phyloP scores from a whole-genome alignment of 2,113 vertebrate genomes.

The Chamaea fasciata region DNA sequence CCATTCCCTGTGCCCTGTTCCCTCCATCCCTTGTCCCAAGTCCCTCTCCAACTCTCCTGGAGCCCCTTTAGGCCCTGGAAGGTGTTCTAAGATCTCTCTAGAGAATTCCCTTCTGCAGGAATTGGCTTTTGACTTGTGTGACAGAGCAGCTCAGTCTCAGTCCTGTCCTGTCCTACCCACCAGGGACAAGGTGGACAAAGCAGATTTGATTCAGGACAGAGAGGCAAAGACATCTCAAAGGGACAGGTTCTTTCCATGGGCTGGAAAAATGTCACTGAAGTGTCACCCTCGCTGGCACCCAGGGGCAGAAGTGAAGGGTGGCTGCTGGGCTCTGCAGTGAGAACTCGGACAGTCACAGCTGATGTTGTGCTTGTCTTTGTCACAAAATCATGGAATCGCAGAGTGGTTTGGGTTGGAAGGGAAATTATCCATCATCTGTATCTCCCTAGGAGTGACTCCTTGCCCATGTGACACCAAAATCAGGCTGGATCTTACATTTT shows the following conservation, averaged over 20 bases:
- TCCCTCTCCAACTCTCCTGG: not conserved
- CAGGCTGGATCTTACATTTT: not conserved
- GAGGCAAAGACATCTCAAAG: not conserved
- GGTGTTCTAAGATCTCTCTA: rapidly evolving
- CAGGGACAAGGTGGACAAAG: not conserved
- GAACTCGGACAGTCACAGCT: too few relatives aligned
- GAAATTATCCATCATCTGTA: rapidly evolving
- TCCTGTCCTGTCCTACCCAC: not conserved
- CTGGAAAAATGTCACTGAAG: not conserved
- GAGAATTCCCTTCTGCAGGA: not conserved
- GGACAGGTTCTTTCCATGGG: not conserved
- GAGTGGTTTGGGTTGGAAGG: not conserved
- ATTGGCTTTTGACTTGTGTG: not conserved
- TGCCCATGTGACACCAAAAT: not conserved
- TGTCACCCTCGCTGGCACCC: not conserved
- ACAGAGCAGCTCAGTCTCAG: rapidly evolving
- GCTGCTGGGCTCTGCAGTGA: not conserved
- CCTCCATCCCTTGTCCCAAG: not conserved
- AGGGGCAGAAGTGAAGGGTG: rapidly evolving
- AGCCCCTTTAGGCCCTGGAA: not conserved
- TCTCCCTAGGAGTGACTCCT: not conserved
- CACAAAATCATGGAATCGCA: not conserved
- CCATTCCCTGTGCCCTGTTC: not conserved
- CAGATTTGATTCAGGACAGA: not conserved
- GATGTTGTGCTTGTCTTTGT: not conserved